phyloP scores from a whole-genome alignment of 1,140 invertebrate genomes.

The Diorhabda elongata region DNA sequence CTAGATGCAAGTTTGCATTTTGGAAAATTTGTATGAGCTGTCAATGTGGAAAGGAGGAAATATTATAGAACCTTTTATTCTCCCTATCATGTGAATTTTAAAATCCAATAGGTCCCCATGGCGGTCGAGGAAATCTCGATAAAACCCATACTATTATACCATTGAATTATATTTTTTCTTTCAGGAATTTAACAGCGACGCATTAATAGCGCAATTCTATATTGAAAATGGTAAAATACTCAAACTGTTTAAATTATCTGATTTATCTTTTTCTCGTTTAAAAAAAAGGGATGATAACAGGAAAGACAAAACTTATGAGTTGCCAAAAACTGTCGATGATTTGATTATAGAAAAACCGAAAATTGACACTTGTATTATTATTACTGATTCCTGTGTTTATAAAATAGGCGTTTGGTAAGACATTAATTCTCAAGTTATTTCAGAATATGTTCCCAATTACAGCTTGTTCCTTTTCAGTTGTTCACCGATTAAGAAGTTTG shows the following conservation, averaged over 20 bases:
- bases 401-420: conserved; percentile 61
- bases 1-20: too few species aligned
- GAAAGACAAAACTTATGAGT: conserved; percentile 43
- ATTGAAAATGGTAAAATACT: conserved; percentile 53
- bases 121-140: too few species aligned
- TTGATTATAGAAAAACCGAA: conserved; percentile 50
- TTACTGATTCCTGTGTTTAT: conserved; percentile 67
- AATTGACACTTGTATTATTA: conserved; percentile 65
- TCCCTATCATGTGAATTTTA: too few species aligned
- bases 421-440: not conserved
- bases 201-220: conserved; percentile 54
- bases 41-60: too few species aligned
- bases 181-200: conserved; percentile 54
- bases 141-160: too few species aligned
- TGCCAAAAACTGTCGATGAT: conserved; percentile 52
- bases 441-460: too few species aligned
- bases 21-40: too few species aligned
- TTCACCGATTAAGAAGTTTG: conserved; percentile 62
- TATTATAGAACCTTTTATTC: too few species aligned
- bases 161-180: conserved; percentile 19
- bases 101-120: too few species aligned
- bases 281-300: conserved; percentile 38
- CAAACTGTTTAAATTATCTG: conserved; percentile 49
- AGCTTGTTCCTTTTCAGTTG: conserved; percentile 44
- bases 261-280: conserved; percentile 40